Evolutionary conservation across 2,797 vertebrate genomes (phyloP).

Genomic region (Phyllotis vaccarum): DNA sequence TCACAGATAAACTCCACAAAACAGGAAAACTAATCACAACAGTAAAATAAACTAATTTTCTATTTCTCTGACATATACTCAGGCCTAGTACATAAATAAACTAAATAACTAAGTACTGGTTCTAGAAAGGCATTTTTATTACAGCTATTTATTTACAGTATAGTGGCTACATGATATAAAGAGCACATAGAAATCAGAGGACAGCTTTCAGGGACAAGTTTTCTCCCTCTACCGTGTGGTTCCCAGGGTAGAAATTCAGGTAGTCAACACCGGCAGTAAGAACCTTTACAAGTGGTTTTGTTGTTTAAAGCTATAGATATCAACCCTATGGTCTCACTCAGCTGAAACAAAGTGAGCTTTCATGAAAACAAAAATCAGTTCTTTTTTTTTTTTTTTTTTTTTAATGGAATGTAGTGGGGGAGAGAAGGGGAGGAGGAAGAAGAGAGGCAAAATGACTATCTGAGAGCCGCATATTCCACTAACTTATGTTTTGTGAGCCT

Average conservation of each 20-base stretch:
- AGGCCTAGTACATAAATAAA: neutral
- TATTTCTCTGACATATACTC: neutral
- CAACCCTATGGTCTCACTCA: neutral
- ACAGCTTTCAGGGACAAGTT: neutral
- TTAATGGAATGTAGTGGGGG: neutral
- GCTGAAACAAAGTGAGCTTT: neutral
- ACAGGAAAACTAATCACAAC: neutral
- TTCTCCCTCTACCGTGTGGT: neutral
- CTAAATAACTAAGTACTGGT: neutral
- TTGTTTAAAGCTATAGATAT: neutral
- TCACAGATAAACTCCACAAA: neutral
- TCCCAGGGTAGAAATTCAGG: neutral
- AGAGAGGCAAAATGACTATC: neutral
- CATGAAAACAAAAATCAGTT: neutral
- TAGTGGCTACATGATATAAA: neutral
- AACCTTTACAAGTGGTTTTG: neutral
- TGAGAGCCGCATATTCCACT: neutral
- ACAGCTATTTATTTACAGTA: neutral
- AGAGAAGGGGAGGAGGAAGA: neutral
- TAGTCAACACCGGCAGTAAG: neutral
- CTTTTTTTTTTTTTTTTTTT: neutral
- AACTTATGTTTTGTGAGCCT: neutral
- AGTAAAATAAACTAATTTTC: conserved; percentile 32
- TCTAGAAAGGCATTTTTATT: neutral
- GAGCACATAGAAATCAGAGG: neutral